Evolutionary conservation across 1,140 invertebrate species (phyloP), one percentile per base, ranked within the genome.

Genomic region (Lineus longissimus): DNA sequence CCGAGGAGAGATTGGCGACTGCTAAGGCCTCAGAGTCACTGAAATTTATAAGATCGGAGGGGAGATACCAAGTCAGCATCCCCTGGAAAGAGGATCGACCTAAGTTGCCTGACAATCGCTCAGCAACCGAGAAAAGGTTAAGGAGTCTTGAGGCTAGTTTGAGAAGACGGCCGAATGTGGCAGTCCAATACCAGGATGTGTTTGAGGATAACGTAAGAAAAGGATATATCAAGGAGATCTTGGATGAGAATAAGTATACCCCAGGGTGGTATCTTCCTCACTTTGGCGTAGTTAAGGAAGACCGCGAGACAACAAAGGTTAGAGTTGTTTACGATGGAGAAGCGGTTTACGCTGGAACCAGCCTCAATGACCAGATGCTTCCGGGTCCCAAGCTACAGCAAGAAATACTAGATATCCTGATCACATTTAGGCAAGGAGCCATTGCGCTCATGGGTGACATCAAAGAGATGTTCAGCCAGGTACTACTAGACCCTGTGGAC

Each of bases 341-440:
- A 9, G 47, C 47, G 25, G 25, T 23, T 6, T 23, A 51, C n/a
- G 19, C 4, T 4, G 25, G 25, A 23, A 51, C 19, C 4, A 23
- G 19, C 47, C 25, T 23, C 6, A 27, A 51, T n/a, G 47, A 51
- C 25, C 19, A 51, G 25, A 27, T 27, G 19, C n/a, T 23, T 4
- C 6, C 47, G 9, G 47, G 47, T 7, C 47, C 47, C 19, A 51
- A 51, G 25, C n/a, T 51, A n/a, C 47, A 51, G 25, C n/a, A 51
- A 23, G 47, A 51, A 4, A 19, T 51, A 4, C n/a, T 51, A 9
- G 47, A 51, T 27, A n/a, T 51, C 4, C 47, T 51, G 47, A 51
- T 51, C 6, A 51, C n/a, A 51, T 51, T 51, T 51, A 4, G 47
- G n/a, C 47, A 51, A 51, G 47, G 47, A 51, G 25, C 47, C 47